Evolutionary conservation across 2,797 vertebrate genomes (phyloP).

Genomic region (Pangasius krempfi): DNA sequence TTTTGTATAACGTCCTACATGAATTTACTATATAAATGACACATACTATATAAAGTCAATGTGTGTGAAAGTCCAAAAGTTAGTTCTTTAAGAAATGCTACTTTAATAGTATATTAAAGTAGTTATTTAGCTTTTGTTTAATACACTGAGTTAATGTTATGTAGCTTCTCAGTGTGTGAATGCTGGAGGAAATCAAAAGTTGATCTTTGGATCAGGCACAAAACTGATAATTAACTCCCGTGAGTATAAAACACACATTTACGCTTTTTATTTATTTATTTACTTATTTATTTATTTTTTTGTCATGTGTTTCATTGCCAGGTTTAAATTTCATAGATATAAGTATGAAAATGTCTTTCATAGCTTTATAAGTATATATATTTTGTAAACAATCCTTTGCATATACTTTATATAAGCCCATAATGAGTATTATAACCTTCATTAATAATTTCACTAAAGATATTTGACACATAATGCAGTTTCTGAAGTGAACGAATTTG

Average conservation of each 20-base stretch:
- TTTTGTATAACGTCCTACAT: background rate
- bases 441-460: background rate
- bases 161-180: background rate
- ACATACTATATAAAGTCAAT: background rate
- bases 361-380: background rate
- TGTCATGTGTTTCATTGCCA: background rate
- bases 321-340: background rate
- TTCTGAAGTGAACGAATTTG: background rate
- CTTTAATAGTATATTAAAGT: background rate
- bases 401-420: background rate
- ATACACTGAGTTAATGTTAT: background rate
- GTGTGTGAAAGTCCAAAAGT: background rate
- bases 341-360: background rate
- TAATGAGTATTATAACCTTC: background rate
- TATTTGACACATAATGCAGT: background rate
- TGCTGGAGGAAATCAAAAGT: slow-evolving; percentile 12
- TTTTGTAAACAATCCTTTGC: background rate
- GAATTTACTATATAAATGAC: too few species aligned
- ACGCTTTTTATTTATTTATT: background rate
- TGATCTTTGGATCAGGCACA: background rate
- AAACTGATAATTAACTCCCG: background rate
- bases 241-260: background rate
- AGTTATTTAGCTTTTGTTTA: background rate
- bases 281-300: too few species aligned
- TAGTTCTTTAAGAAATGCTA: background rate